phyloP scores from a whole-genome alignment of 2,113 vertebrate genomes.

The Eidolon helvum region DNA sequence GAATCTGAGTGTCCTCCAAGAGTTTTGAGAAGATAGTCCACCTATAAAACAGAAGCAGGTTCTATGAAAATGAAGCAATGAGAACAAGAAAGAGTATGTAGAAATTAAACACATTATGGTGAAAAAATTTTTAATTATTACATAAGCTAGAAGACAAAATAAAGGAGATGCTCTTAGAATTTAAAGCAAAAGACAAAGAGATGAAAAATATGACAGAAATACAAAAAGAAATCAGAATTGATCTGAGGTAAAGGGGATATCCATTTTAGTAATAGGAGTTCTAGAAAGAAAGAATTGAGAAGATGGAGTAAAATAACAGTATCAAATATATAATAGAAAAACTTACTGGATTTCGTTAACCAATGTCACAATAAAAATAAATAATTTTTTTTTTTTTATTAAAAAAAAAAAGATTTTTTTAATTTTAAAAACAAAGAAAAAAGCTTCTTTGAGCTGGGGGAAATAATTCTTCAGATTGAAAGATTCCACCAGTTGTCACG shows the following conservation, averaged over 20 bases:
- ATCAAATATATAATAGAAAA: neutral
- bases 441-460: neutral
- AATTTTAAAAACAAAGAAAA: neutral
- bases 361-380: too few relatives aligned
- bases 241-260: neutral
- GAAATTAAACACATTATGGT: neutral
- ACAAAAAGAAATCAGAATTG: neutral
- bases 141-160: neutral
- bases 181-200: neutral
- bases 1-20: neutral
- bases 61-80: neutral
- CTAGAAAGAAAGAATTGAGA: neutral
- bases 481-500: neutral
- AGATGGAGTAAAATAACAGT: neutral
- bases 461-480: neutral
- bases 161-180: neutral
- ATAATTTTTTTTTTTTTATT: too few relatives aligned
- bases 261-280: neutral
- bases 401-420: too few relatives aligned
- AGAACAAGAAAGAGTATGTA: neutral
- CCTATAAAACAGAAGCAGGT: neutral
- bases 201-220: neutral
- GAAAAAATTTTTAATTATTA: neutral
- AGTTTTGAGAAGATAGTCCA: neutral
- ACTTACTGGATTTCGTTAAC: too few relatives aligned